phyloP scores from a whole-genome alignment of 2,113 vertebrate species.

The Sinocyclocheilus rhinocerous region DNA sequence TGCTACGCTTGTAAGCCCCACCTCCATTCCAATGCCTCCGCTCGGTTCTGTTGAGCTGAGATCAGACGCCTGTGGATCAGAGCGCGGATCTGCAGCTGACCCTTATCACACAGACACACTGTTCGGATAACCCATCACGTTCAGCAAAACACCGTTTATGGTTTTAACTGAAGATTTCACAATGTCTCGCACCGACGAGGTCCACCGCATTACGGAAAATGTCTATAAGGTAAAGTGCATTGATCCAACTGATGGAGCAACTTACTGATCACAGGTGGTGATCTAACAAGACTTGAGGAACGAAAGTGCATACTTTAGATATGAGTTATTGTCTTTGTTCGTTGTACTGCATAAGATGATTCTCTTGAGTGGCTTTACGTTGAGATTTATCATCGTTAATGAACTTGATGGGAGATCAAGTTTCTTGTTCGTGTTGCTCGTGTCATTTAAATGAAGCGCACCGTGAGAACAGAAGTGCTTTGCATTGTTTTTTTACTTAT shows the following conservation, averaged over 20 bases:
- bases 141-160: slow-evolving; percentile 72
- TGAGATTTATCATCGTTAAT: not conserved
- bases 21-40: slow-evolving; percentile 43
- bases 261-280: slow-evolving; percentile 53
- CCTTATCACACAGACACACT: not conserved
- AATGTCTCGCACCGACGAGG: slow-evolving; percentile 96
- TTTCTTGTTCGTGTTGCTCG: not conserved
- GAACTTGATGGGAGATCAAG: not conserved
- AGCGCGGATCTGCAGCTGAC: slow-evolving; percentile 18
- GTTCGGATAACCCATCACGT: slow-evolving; percentile 52
- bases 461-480: not conserved
- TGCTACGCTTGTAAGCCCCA: not conserved
- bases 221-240: slow-evolving; percentile 91
- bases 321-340: not conserved
- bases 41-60: slow-evolving; percentile 59
- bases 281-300: not conserved
- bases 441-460: not conserved
- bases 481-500: not conserved
- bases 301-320: not conserved
- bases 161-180: slow-evolving; percentile 79
- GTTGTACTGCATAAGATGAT: not conserved
- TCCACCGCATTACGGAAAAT: slow-evolving; percentile 94
- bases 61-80: slow-evolving; percentile 43
- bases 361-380: not conserved
- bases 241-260: slow-evolving; percentile 64